A percentile compares a stretch with the other conserved stretches of the same genome.
Conservation (phyloP, 1,140 invertebrate species). For the Metaphire vulgaris region DNA sequence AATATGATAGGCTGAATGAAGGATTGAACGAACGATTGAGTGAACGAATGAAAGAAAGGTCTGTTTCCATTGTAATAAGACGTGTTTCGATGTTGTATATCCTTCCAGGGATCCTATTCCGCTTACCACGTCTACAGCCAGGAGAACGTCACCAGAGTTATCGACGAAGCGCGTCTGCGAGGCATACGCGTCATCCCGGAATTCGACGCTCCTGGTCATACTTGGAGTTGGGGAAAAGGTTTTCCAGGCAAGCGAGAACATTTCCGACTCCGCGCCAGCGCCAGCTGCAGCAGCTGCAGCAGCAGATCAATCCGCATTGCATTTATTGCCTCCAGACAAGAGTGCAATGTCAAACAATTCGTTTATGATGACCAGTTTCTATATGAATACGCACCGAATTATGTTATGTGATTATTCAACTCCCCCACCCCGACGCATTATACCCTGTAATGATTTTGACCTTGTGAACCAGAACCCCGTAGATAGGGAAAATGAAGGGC, state of each 20-base stretch:
- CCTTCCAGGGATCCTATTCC: slow-evolving; percentile 46
- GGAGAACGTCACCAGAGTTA: slow-evolving; percentile 61
- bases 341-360: not conserved
- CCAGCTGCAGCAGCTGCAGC: not conserved
- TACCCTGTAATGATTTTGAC: no score
- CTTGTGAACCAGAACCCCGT: no score
- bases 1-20: no score
- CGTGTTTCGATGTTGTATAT: no score
- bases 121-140: slow-evolving; percentile 64
- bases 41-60: no score
- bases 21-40: no score
- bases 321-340: not conserved
- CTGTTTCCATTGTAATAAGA: no score
- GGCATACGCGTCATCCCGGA: slow-evolving; percentile 83
- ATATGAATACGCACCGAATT: no score
- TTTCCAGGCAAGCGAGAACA: slow-evolving; percentile 56
- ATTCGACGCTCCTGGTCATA: slow-evolving; percentile 90
- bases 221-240: slow-evolving; percentile 67
- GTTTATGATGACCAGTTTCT: no score
- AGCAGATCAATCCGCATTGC: not conserved
- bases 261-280: not conserved
- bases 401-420: no score
- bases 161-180: slow-evolving; percentile 68
- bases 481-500: no score
- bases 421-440: no score